These are phyloP conservation scores for Dolichallabes microphthalmus DNA, from an alignment of 2,113 vertebrate species.

Conservation along the genomic window DNA sequence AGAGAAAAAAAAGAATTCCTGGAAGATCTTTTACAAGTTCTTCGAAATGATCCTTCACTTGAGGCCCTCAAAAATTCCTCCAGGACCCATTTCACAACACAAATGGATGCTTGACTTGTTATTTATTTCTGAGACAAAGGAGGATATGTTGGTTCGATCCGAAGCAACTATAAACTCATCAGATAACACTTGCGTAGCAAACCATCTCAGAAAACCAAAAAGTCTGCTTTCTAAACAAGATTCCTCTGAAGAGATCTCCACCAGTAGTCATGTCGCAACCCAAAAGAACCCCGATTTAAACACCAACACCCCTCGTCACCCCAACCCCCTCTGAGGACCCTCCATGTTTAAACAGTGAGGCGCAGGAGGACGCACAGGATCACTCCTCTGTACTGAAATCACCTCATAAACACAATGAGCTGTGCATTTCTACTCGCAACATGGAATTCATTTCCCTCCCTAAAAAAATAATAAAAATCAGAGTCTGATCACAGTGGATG, in stretches of 20 bases:
- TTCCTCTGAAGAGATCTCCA: no score
- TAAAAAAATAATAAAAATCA: neutral
- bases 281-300: neutral
- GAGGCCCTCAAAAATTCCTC: neutral
- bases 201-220: neutral
- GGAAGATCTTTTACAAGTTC: neutral
- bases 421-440: neutral
- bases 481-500: neutral
- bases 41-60: neutral
- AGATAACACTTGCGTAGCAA: neutral
- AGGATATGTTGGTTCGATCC: neutral
- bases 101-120: neutral
- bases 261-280: neutral
- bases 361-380: neutral
- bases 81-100: neutral
- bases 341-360: conserved; percentile 16
- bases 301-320: neutral
- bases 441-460: neutral
- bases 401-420: neutral
- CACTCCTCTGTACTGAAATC: neutral
- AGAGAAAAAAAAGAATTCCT: neutral
- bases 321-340: neutral
- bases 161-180: neutral
- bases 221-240: neutral
- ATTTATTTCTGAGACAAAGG: neutral